Evolutionary conservation across 1,140 invertebrate species (phyloP), one percentile per base, ranked within the genome.

Genomic region (Heliconius nattereri): DNA sequence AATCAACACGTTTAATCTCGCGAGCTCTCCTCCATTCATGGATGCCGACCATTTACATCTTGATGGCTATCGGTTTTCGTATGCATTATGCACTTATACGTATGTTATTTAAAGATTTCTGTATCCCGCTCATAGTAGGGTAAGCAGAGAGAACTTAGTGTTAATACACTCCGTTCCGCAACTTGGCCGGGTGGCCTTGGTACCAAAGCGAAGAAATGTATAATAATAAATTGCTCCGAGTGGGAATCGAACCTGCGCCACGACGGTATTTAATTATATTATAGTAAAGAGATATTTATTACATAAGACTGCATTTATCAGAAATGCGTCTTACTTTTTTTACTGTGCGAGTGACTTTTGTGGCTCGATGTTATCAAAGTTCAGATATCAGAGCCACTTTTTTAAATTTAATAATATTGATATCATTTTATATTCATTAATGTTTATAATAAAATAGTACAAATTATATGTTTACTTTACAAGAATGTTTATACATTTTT

Each of bases 1-100:
- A 71, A 76, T 76, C 66, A 76, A 76, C 75, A 71, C 75, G 70
- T 52, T 76, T 76, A 76, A 76, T 76, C 75, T 71, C 75, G 66
- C 75, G 20, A 76, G 66, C 66, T 75, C 35, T 40, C 13, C 37
- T 71, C 45, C 66, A 71, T 76, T 76, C 75, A 76, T 76, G 45
- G 23, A 13, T 35, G 37, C 35, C n/a, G 32, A 16, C 37, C 74
- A 75, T 75, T 75, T 60, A 75, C n/a, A 75, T 37, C 60, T 37
- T 40, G 74, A 75, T 75, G n/a, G 52, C 52, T 60, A 75, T 75
- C 74, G 23, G 66, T 75, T 66, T 66, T 29, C 23, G 26, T 29
- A 66, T 66, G 26, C 26, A 16, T 29, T 66, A 26, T 66, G 60
- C 13, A 66, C 26, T 66, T 16, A 5, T 66, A 26, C 11, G 26